Evolutionary conservation across 1,140 invertebrate genomes (phyloP), one percentile per base, ranked within the genome.

Genomic region (Drosophila sp.): DNA sequence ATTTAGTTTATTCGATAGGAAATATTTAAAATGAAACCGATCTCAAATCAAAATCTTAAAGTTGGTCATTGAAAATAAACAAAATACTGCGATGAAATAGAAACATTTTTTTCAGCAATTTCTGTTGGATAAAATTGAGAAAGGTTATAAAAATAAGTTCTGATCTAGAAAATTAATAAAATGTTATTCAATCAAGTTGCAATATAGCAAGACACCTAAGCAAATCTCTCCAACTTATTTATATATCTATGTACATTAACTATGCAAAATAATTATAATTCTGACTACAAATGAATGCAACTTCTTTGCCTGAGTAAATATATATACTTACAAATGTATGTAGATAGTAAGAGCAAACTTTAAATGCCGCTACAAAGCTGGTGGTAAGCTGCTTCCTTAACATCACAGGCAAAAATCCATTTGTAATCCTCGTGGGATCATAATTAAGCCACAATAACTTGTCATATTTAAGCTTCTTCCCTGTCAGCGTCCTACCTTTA

Each of bases 381-480:
- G 1, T 57, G 17, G 55, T 58, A 58, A 58, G 56, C 56, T 58
- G 56, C 32, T 58, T 58, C n/a, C 17, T 11, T 17, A 58, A 35
- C 32, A 58, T 23, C 32, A 54, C 47, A 35, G 57, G 44, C 65
- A 57, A 55, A 71, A 87, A 79, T 72, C 76, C 79, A 56, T 56
- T 58, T 79, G 82, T 87, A 87, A 86, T 75, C 83, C 71, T 56
- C 61, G n/a, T 47, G 63, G 71, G 80, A 87, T 86, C 83, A 87
- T 86, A 87, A 86, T 86, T 86, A 86, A 87, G 83, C 79, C 76
- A 87, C 82, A 86, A 86, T 86, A 86, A 86, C 82, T 87, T 87
- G 83, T 86, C 82, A 83, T 76, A 72, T 76, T 85, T 83, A 86
- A 86, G 71, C 82, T 72, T 50, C 60, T 63, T 62, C 70, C 29